Percentiles rank a stretch among this genome's conserved stretches.
Conservation (phyloP, 1,140 invertebrate genomes). For the Papilio helenus region DNA sequence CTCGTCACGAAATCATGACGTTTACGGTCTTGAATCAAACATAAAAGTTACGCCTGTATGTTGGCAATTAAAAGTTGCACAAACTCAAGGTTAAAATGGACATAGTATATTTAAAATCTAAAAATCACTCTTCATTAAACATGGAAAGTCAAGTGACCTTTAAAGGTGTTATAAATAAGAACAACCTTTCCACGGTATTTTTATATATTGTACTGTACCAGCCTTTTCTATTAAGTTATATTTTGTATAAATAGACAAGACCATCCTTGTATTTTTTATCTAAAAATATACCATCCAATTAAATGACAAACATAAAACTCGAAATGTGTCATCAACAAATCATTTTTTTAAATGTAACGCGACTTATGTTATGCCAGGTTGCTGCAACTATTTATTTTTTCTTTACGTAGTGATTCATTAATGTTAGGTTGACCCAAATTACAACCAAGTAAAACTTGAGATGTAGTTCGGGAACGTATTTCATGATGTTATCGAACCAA, state of each 20-base stretch:
- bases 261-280: not conserved
- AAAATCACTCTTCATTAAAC: constrained; percentile 19
- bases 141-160: not conserved
- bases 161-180: constrained; percentile 3
- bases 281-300: not conserved
- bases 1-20: not conserved
- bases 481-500: no score
- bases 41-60: not conserved
- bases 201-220: not conserved
- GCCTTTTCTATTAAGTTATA: not conserved
- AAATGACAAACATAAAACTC: no score
- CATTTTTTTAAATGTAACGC: not conserved
- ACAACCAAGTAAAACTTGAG: no score
- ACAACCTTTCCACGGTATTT: not conserved
- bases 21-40: not conserved
- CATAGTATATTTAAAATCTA: not conserved
- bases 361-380: no score
- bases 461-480: no score
- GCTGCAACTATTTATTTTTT: no score
- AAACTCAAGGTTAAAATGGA: not conserved
- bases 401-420: no score
- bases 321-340: not conserved
- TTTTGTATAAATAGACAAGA: not conserved
- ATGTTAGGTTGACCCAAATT: no score
- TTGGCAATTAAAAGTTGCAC: not conserved